phyloP scores from a whole-genome alignment of 2,797 vertebrate genomes.

The Manis javanica region DNA sequence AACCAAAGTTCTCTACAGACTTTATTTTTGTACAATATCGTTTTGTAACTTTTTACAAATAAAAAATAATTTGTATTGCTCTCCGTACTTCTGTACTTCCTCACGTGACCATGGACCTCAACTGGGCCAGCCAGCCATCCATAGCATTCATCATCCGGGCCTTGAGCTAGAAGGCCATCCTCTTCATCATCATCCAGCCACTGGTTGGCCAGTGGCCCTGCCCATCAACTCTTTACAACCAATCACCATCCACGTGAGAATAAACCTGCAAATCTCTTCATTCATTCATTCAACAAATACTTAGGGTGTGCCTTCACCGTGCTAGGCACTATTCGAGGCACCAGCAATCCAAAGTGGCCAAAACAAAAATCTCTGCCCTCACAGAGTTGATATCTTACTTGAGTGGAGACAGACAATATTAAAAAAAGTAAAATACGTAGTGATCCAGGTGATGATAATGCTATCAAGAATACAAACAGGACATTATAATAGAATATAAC shows the following conservation, averaged over 20 bases:
- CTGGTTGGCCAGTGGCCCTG: neutral
- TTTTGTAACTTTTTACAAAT: conserved; percentile 99
- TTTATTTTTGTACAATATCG: conserved; percentile 99
- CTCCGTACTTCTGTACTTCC: conserved; percentile 45
- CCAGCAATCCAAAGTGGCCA: neutral
- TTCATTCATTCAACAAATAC: neutral
- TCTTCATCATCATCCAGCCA: neutral
- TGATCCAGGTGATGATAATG: neutral
- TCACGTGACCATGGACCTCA: neutral
- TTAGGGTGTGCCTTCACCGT: neutral
- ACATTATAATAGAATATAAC: neutral
- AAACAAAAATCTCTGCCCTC: neutral
- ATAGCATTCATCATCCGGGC: neutral
- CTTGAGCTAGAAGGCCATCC: neutral
- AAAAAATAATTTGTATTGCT: conserved; percentile 98
- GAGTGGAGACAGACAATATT: neutral
- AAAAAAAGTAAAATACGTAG: neutral
- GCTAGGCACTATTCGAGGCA: neutral
- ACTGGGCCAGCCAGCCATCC: neutral
- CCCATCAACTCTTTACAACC: neutral
- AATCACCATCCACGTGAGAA: neutral
- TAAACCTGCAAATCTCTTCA: neutral
- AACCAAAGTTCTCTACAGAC: conserved; percentile 99
- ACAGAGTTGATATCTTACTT: neutral
- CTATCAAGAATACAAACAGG: neutral